Base-by-base conservation (phyloP, 1,140 invertebrate species). In the Littorina saxatilis region DNA sequence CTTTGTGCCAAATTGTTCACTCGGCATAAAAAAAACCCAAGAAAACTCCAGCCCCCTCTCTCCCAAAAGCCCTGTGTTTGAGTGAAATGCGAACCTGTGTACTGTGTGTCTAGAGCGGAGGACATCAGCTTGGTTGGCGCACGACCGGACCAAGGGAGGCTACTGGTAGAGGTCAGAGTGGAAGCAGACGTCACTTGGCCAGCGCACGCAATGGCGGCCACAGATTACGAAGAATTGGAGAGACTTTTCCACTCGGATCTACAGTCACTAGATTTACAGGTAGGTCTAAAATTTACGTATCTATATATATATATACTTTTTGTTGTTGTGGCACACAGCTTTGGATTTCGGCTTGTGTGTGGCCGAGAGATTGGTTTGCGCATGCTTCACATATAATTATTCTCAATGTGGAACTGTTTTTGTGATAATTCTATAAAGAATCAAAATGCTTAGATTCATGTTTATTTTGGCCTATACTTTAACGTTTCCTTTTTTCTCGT, bases 221-320 rank as follows among this genome's bases (percentile, higher is more conserved):
- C 66, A 9, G 81, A 82, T 27, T 82, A 82, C 52, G 81, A 82
- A 32, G 74, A 82, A 9, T 29, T 82, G 63, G 75, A 82, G 32
- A 50, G 40, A n/a, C 47, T 82, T 3, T 78, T 82, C 43, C 81
- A 82, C 27, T 66, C 74, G 2, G 81, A 82, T 50, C 63, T 73
- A n/a, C 81, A 82, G 66, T 35, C 75, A 1, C 63, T 82, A 17
- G 81, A 82, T 66, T 43, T 77, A 29, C 58, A 77, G 75, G 63
- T 82, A 39, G n/a, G n/a, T 66, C 27, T 66, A 23, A 58, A 58
- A 58, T 58, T 15, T 23, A 3, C 7, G 23, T 3, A 58, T 23
- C 23, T 7, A 5, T 58, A 23, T 4, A n/a, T 23, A 13, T 4
- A 58, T 58, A n/a, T 58, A 23, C 20, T 58, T 58, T 58, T n/a